phyloP scores from a whole-genome alignment of 2,888 invertebrate species.

The Athetis lepigone region DNA sequence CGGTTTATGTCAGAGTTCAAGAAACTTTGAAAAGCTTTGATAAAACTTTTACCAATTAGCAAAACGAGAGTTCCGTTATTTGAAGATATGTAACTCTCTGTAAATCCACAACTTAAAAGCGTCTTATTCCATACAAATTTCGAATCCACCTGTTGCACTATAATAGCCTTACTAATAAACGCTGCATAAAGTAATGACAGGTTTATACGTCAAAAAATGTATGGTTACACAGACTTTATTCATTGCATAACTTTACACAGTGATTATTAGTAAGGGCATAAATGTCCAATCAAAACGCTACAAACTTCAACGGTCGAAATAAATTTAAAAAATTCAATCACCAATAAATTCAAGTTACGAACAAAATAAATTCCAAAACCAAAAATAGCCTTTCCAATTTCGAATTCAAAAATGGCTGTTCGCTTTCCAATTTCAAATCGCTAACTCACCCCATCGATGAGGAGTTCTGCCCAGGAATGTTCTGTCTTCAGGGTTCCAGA shows the following conservation, averaged over 20 bases:
- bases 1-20: no score
- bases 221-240: no score
- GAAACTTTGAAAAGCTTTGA: no score
- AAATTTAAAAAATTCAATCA: no score
- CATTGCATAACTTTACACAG: no score
- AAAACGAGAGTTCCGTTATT: not conserved
- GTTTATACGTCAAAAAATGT: no score
- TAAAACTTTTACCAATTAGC: no score
- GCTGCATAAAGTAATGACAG: no score
- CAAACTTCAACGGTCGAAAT: not conserved
- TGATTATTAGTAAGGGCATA: no score
- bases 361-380: not conserved
- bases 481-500: constrained; percentile 91
- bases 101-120: not conserved
- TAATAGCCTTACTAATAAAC: not conserved
- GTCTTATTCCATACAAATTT: no score
- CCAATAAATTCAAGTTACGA: not conserved
- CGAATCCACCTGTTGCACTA: constrained; percentile 1
- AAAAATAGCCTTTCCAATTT: not conserved
- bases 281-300: not conserved
- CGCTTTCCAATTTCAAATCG: constrained; percentile 12
- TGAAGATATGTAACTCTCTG: not conserved
- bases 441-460: constrained; percentile 92
- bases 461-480: constrained; percentile 91
- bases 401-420: not conserved